Conservation (phyloP, 2,113 vertebrate species). For the Protobothrops mucrosquamatus region DNA sequence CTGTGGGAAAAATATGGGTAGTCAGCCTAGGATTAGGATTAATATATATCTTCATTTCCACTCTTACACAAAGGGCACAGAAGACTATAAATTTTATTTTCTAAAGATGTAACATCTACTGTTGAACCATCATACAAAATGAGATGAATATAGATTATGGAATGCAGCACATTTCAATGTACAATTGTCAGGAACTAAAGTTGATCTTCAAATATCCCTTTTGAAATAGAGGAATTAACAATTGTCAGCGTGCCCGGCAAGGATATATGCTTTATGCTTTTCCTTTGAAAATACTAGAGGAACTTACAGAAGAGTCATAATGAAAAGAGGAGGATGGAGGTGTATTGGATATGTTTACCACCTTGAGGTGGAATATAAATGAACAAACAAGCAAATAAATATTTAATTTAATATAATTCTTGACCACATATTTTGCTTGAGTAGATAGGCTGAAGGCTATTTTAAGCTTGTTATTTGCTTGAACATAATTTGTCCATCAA, state of each 20-base stretch:
- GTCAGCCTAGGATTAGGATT: background rate
- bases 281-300: background rate
- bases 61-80: background rate
- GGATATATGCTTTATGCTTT: background rate
- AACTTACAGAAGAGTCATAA: background rate
- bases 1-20: background rate
- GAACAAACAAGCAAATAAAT: background rate
- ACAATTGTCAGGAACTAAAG: background rate
- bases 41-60: background rate
- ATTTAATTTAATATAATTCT: background rate
- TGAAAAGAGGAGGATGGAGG: background rate
- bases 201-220: background rate
- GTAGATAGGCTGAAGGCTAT: background rate
- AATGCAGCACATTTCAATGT: background rate
- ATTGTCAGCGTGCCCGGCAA: background rate
- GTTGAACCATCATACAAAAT: background rate
- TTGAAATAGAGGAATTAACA: background rate
- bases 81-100: background rate
- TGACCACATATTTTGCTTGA: background rate
- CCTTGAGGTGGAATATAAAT: background rate
- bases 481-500: background rate
- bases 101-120: background rate
- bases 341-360: background rate
- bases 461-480: background rate
- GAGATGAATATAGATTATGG: background rate